Conservation (phyloP, 2,888 invertebrate genomes). For the Allygus modestus region DNA sequence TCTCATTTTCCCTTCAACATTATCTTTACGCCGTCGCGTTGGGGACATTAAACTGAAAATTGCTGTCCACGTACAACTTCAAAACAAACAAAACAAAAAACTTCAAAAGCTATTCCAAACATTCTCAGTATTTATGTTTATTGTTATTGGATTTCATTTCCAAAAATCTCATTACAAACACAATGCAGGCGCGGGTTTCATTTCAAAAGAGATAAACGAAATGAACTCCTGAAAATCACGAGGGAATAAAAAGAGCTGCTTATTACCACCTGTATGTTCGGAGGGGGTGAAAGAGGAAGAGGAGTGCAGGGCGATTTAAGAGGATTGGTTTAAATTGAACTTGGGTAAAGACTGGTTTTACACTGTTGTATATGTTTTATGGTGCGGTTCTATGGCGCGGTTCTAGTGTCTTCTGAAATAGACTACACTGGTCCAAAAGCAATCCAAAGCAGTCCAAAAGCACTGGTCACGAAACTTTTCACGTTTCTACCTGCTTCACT, state of each 20-base stretch:
- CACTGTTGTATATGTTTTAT: too few species aligned
- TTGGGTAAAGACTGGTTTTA: not conserved
- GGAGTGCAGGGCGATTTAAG: not conserved
- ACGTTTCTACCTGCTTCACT: too few species aligned
- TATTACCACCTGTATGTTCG: slow-evolving; percentile 1
- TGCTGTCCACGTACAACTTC: too few species aligned
- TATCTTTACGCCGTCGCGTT: too few species aligned
- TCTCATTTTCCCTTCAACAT: too few species aligned
- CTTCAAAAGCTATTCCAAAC: not conserved
- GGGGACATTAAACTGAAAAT: too few species aligned
- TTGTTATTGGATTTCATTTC: slow-evolving; percentile 32
- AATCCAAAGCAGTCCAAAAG: too few species aligned
- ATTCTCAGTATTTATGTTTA: slow-evolving; percentile 2
- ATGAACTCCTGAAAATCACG: slow-evolving; percentile 45
- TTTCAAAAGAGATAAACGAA: slow-evolving; percentile 41
- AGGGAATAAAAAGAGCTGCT: slow-evolving; percentile 35
- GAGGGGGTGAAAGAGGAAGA: not conserved
- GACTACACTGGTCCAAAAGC: too few species aligned
- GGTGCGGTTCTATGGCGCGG: too few species aligned
- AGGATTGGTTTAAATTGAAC: slow-evolving; percentile 1
- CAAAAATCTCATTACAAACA: slow-evolving; percentile 29
- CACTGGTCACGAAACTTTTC: too few species aligned
- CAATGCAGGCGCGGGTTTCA: slow-evolving; percentile 9
- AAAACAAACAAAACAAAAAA: too few species aligned
- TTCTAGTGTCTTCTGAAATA: too few species aligned